phyloP scores from a whole-genome alignment of 2,888 invertebrate species.

The Ichneumoninae sp. region DNA sequence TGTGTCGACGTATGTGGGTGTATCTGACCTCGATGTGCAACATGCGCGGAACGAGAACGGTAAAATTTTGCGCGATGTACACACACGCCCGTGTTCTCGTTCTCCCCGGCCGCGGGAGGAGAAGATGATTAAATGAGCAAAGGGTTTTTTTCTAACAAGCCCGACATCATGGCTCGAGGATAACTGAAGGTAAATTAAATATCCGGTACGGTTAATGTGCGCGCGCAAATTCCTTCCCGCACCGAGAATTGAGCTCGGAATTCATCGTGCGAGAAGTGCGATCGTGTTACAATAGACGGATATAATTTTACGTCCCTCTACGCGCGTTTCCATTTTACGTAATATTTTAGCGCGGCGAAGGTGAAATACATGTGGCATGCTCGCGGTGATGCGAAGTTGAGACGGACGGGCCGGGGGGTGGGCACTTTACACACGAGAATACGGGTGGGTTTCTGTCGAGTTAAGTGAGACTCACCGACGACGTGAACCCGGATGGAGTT shows the following conservation, averaged over 20 bases:
- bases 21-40: constrained; percentile 46
- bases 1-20: constrained; percentile 12
- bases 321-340: not conserved
- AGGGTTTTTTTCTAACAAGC: not conserved
- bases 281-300: not conserved
- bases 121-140: constrained; percentile 4
- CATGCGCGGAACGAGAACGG: not conserved
- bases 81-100: not conserved
- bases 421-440: constrained; percentile 4
- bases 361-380: constrained; percentile 42
- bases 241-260: not conserved
- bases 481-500: constrained; percentile 91
- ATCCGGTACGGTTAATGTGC: not conserved
- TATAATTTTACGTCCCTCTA: constrained; percentile 8
- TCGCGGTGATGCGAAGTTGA: not conserved
- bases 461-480: constrained; percentile 87
- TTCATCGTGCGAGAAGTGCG: not conserved
- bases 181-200: constrained; percentile 51
- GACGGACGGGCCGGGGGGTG: not conserved
- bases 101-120: not conserved
- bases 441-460: constrained; percentile 30
- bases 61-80: not conserved
- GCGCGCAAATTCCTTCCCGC: not conserved
- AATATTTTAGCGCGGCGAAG: not conserved
- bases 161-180: not conserved